Evolutionary conservation across 2,797 vertebrate genomes (phyloP).

Genomic region (Alectoris magna): DNA sequence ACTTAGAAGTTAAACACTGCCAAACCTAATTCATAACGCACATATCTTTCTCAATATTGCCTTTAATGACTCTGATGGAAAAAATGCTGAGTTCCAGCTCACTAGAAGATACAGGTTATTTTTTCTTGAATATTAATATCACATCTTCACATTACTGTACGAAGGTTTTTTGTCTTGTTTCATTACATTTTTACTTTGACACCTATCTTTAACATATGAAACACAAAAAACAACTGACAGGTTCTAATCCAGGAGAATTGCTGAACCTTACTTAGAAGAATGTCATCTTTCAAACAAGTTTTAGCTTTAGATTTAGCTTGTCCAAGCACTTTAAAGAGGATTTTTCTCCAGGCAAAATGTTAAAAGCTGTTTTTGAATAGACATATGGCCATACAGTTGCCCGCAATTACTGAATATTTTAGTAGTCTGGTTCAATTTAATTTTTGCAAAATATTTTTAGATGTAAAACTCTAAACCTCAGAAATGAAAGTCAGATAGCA

Average conservation of each 20-base stretch:
- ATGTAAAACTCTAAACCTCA: conserved; percentile 14
- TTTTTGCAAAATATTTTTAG: conserved; percentile 59
- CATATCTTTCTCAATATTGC: background rate
- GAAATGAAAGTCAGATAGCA: background rate
- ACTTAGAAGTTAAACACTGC: background rate
- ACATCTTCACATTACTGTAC: conserved; percentile 2
- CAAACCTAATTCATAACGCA: background rate
- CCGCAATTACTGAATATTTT: conserved; percentile 64
- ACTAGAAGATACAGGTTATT: background rate
- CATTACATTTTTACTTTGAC: conserved; percentile 44
- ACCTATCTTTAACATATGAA: conserved; percentile 38
- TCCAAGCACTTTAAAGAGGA: conserved; percentile 64
- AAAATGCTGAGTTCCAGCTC: background rate
- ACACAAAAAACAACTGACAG: conserved; percentile 18
- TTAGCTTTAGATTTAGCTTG: conserved; percentile 67
- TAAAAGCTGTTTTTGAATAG: conserved; percentile 59
- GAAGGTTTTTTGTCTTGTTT: background rate
- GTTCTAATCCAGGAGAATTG: conserved; percentile 55
- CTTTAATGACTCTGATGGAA: background rate
- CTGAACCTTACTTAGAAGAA: conserved; percentile 49
- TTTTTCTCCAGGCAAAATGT: conserved; percentile 63
- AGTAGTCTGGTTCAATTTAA: conserved; percentile 53
- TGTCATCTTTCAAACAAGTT: conserved; percentile 61
- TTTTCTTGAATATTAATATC: background rate
- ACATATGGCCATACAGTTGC: conserved; percentile 44